Evolutionary conservation across 1,140 invertebrate species (phyloP), one percentile per base, ranked within the genome.

Genomic region (Drosophila virilis): DNA sequence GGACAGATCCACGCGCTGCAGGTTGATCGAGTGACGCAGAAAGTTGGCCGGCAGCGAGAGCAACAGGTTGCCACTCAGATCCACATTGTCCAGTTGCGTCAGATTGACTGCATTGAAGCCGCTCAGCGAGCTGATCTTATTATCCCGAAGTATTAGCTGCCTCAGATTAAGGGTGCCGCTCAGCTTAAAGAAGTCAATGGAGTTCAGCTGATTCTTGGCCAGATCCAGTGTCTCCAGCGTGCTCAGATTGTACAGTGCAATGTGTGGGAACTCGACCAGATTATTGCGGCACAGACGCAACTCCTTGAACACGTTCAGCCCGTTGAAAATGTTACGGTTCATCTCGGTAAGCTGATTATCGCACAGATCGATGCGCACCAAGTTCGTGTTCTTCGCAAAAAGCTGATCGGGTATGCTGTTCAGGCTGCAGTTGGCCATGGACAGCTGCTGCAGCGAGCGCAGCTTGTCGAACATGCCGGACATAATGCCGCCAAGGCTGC

Each of bases 21-120:
- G 82, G 75, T 95, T 93, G 66, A 94, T 92, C 46, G 95, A 95
- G 85, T 96, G 94, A 57, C 95, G 93, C 77, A 98, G 96, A 90
- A 98, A 97, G 81, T 97, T 97, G 1, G 95, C 95, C 5, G 96
- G 96, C 43, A 98, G 92, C n/a, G 95, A 94, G n/a, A 95, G 94
- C 59, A 97, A 85, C 38, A 94, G 92, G 86, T 97, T 97, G 35
- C 94, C 94, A 74, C 95, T 96, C 33, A 97, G 93, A 91, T 97
- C 96, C 35, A 97, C 94, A 0, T 94, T 94, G 1, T 96, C 91
- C 15, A 97, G 92, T 54, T 95, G 95, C 5, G 95, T 96, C 5
- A 97, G 92, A 80, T 96, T 96, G 0, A 96, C 94, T 1, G 95
- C 94, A 65, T 95, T 95, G 78, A 96, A 97, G n/a, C 96, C 96